These are phyloP conservation scores for Procambarus clarkii DNA, from an alignment of 1,140 invertebrate genomes.

Conservation along the genomic window DNA sequence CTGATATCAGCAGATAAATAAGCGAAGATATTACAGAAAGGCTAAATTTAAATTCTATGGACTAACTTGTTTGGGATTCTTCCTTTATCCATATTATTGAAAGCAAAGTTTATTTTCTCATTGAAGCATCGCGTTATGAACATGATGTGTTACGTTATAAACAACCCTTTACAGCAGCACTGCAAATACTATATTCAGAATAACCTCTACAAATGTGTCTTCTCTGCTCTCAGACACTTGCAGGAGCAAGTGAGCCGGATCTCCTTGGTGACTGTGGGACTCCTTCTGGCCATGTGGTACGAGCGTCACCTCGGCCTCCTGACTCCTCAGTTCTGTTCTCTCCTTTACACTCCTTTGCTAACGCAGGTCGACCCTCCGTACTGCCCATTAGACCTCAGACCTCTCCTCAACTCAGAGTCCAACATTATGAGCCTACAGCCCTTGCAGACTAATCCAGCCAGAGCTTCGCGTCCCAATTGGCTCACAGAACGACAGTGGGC, in stretches of 20 bases:
- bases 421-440: background rate
- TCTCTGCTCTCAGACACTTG: conserved; percentile 45
- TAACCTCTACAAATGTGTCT: background rate
- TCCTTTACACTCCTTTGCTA: conserved; percentile 38
- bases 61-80: too few relatives aligned
- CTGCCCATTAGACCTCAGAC: background rate
- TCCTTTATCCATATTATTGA: too few relatives aligned
- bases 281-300: conserved; percentile 68
- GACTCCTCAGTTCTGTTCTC: conserved; percentile 51
- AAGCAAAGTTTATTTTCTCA: too few relatives aligned
- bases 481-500: conserved; percentile 58
- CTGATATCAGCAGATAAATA: too few relatives aligned
- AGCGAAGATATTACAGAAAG: too few relatives aligned
- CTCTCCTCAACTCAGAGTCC: background rate
- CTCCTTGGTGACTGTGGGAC: conserved; percentile 59
- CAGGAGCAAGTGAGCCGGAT: conserved; percentile 58
- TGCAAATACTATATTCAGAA: too few relatives aligned
- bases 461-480: conserved; percentile 19
- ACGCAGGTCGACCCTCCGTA: background rate
- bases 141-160: background rate
- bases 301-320: conserved; percentile 57
- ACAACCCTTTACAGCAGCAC: too few relatives aligned
- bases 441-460: background rate
- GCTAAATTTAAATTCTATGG: too few relatives aligned
- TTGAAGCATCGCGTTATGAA: too few relatives aligned